Base-by-base conservation (phyloP, 1,140 invertebrate species). In the Drosophila lini region DNA sequence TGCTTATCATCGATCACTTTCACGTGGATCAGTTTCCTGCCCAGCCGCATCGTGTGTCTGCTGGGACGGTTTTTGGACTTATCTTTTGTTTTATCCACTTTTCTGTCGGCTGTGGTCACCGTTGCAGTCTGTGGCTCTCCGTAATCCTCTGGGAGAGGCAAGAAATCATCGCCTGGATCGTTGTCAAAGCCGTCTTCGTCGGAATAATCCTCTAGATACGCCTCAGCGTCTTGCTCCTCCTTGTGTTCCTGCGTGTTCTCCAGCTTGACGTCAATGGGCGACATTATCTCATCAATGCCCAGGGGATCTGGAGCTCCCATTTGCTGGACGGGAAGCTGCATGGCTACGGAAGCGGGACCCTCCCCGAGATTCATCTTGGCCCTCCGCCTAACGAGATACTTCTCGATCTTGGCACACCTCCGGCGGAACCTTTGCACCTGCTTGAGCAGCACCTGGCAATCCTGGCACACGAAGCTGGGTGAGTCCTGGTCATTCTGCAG, bases 31-130 rank as follows among this genome's bases (percentile, higher is more conserved):
- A 82, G 75, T 52, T 82, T 65, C 5, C 78, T 60, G 2, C 83
- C 83, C 34, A 88, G 41, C 15, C 83, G 83, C 84, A 88, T 88
- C n/a, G 83, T 89, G 16, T 83, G 78, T 15, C 74, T 88, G 9
- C 47, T 74, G 36, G 69, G 31, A 47, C 38, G 62, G 8, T 16
- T 34, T 19, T 60, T 69, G 11, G 19, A 19, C 10, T 45, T 59
- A 1, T 31, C 19, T 38, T 38, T 73, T 10, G 10, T 10, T 36
- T 22, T 36, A 16, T 62, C 38, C n/a, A 15, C 3, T 13, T 70
- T 6, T 16, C 9, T n/a, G 32, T 11, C 38, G 5, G 28, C 13
- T 32, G 44, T 11, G 13, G 56, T 15, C 3, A 16, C 36, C 8
- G 44, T 61, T 53, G 16, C 40, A 16, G 25, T 50, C 47, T 19